These are phyloP conservation scores for Isaurus tuberculatus DNA, from an alignment of 92 coral and sea anemone species.

Conservation along the genomic window DNA sequence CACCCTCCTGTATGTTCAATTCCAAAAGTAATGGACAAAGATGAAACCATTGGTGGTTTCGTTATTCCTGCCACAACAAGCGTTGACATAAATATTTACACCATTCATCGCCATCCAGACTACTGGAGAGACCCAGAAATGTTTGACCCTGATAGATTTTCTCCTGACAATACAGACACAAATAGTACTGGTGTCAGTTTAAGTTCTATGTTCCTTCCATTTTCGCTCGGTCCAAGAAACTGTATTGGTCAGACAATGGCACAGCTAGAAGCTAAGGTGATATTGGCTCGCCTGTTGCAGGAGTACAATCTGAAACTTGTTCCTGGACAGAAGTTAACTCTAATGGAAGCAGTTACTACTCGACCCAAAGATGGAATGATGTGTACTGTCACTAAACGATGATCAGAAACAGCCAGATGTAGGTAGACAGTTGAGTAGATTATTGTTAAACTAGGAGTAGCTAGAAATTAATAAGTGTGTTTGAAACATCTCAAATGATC, in stretches of 20 bases:
- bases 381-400: slow-evolving; percentile 66
- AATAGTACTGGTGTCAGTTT: slow-evolving; percentile 37
- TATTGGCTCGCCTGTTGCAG: slow-evolving; percentile 83
- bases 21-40: slow-evolving; percentile 54
- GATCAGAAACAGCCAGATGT: not conserved
- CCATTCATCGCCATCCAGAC: slow-evolving; percentile 58
- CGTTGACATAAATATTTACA: slow-evolving; percentile 30
- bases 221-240: slow-evolving; percentile 86
- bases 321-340: slow-evolving; percentile 71
- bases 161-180: slow-evolving; percentile 34
- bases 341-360: slow-evolving; percentile 66
- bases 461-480: no score
- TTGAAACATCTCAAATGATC: no score
- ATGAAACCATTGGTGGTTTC: slow-evolving; percentile 72
- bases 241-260: slow-evolving; percentile 97
- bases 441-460: no score
- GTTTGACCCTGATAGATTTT: slow-evolving; percentile 92
- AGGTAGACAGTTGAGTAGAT: no score
- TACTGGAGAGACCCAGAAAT: slow-evolving; percentile 80
- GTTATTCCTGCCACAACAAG: slow-evolving; percentile 71
- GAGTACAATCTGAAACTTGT: slow-evolving; percentile 76
- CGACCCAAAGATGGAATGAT: slow-evolving; percentile 86
- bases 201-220: slow-evolving; percentile 69
- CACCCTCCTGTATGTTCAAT: slow-evolving; percentile 76
- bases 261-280: slow-evolving; percentile 86